Conservation (phyloP, 2,888 invertebrate genomes). For the Lymantria monacha region DNA sequence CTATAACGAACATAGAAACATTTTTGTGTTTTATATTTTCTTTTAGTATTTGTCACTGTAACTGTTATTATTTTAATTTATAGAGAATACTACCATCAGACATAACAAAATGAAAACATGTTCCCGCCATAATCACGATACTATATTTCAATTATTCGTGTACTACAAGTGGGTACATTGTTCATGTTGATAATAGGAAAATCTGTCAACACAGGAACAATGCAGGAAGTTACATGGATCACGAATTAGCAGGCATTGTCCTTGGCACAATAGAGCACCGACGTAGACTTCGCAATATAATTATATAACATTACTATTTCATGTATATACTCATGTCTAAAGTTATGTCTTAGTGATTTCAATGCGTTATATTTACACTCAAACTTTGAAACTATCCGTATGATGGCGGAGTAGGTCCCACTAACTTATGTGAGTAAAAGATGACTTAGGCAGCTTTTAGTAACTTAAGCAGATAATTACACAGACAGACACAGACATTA, state of each 20-base stretch:
- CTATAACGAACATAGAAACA: no score
- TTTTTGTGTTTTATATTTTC: no score
- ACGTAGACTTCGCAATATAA: slow-evolving; percentile 51
- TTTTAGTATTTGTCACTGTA: no score
- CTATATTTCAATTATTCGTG: slow-evolving; percentile 42
- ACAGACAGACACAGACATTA: no score
- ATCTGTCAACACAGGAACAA: slow-evolving; percentile 79
- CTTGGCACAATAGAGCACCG: slow-evolving; percentile 56
- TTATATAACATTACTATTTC: slow-evolving; percentile 55
- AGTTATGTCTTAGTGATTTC: neutral
- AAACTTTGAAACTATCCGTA: neutral
- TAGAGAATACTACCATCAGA: no score
- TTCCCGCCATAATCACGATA: slow-evolving; percentile 12
- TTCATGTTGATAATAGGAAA: slow-evolving; percentile 74
- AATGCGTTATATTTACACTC: neutral
- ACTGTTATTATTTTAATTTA: no score
- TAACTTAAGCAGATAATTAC: no score
- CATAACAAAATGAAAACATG: neutral
- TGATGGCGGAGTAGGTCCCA: neutral
- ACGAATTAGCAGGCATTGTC: slow-evolving; percentile 79
- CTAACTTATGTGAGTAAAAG: no score
- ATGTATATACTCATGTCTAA: neutral
- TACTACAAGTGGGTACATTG: slow-evolving; percentile 54
- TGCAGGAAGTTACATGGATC: slow-evolving; percentile 77
- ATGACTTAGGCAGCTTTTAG: no score